phyloP scores from a whole-genome alignment of 2,888 invertebrate species.

The Cheilosia grossa region DNA sequence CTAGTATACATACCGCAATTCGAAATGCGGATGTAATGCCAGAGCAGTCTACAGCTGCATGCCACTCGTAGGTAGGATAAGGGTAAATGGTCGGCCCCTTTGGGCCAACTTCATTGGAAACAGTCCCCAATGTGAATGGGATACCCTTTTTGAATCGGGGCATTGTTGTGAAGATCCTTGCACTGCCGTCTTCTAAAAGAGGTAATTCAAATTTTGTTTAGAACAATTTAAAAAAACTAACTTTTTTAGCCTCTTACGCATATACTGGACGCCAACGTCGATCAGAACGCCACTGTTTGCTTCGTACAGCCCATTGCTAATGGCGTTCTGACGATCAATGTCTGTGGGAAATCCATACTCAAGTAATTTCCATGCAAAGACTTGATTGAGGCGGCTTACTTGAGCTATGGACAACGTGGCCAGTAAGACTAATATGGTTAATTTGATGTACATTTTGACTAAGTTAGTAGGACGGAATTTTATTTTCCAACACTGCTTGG shows the following conservation, averaged over 20 bases:
- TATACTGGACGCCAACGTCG: conserved; percentile 78
- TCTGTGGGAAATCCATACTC: conserved; percentile 87
- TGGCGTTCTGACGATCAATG: conserved; percentile 83
- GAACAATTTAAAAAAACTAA: not conserved
- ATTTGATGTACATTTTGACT: not conserved
- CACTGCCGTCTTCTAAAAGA: conserved; percentile 76
- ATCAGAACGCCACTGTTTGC: conserved; percentile 87
- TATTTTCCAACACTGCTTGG: too few relatives aligned
- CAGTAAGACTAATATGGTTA: not conserved
- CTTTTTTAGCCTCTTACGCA: not conserved
- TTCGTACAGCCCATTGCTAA: conserved; percentile 84
- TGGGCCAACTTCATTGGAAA: conserved; percentile 81
- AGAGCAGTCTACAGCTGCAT: conserved; percentile 85
- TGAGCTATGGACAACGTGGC: conserved; percentile 6
- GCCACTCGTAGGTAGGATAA: conserved; percentile 87
- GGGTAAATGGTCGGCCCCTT: conserved; percentile 84
- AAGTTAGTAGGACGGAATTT: not conserved
- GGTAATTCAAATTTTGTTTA: not conserved
- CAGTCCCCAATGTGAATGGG: conserved; percentile 87
- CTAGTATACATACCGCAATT: conserved; percentile 85
- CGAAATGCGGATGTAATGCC: conserved; percentile 89
- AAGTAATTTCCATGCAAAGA: conserved; percentile 87
- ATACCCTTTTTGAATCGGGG: conserved; percentile 88
- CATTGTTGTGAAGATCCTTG: conserved; percentile 87
- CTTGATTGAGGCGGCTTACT: conserved; percentile 81